phyloP scores from a whole-genome alignment of 2,888 invertebrate species.

The Oscheius myriophilus region DNA sequence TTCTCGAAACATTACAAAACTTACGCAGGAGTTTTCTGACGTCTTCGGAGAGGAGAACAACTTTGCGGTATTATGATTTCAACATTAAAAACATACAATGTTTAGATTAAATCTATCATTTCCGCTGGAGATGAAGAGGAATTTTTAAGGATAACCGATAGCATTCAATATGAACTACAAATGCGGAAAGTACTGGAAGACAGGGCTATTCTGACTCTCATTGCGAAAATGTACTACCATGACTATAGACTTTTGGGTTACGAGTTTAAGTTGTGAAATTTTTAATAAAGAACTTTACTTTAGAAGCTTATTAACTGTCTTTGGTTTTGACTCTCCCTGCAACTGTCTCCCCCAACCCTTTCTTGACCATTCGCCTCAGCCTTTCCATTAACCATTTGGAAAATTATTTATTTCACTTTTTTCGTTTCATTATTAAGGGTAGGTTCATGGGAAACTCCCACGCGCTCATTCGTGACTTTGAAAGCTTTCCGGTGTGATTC shows the following conservation, averaged over 20 bases:
- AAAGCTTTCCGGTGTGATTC: no score
- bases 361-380: no score
- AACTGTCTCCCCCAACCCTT: no score
- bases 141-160: not conserved
- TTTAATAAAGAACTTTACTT: no score
- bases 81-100: not conserved
- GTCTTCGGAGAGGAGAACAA: conserved; percentile 2
- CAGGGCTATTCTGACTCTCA: not conserved
- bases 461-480: no score
- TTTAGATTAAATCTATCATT: conserved; percentile 6
- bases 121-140: not conserved
- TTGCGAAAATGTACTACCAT: conserved; percentile 19
- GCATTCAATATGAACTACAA: not conserved
- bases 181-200: not conserved
- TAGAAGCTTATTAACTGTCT: no score
- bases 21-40: not conserved
- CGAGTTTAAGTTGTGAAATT: not conserved
- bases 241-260: conserved; percentile 5
- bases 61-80: not conserved
- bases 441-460: no score
- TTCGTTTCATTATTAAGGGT: no score
- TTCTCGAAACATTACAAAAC: not conserved
- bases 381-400: no score
- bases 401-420: no score
- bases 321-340: no score